These are phyloP conservation scores for Perithous albicinctus DNA, from an alignment of 2,888 invertebrate genomes.

Conservation along the genomic window DNA sequence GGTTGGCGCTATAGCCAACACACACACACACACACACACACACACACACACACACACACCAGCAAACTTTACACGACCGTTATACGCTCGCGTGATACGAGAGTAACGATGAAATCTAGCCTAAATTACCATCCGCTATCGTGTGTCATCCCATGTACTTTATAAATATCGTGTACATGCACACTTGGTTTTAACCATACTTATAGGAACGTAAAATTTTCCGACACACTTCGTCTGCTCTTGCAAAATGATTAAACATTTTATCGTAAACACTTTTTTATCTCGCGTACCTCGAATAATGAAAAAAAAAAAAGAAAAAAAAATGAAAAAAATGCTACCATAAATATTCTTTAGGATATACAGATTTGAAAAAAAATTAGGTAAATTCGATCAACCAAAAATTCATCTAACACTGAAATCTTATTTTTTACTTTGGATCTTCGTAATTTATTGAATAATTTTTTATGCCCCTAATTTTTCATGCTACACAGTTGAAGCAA, in stretches of 20 bases:
- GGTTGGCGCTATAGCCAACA: background rate
- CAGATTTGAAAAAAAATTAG: no score
- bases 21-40: no score
- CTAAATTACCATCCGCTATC: conserved; percentile 32
- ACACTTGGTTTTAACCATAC: background rate
- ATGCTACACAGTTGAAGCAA: no score
- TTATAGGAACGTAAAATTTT: conserved; percentile 15
- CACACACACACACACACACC: no score
- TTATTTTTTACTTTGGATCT: background rate
- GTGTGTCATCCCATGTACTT: conserved; percentile 32
- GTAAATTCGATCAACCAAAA: no score
- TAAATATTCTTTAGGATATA: background rate
- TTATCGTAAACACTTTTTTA: conserved; percentile 3
- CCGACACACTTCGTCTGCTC: conserved; percentile 14
- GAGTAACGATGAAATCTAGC: conserved; percentile 43
- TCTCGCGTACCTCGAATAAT: no score
- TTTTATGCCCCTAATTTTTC: no score
- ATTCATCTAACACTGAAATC: background rate
- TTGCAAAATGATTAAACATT: conserved; percentile 4
- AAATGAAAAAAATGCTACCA: background rate
- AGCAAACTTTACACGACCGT: conserved; percentile 25
- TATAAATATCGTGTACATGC: conserved; percentile 25
- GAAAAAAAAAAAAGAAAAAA: no score
- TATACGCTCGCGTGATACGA: conserved; percentile 39
- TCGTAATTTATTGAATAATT: no score